Percentiles rank a stretch among this genome's conserved stretches.
phyloP scores from a whole-genome alignment of 2,888 invertebrate species.

The Lasioglossum villosulum region DNA sequence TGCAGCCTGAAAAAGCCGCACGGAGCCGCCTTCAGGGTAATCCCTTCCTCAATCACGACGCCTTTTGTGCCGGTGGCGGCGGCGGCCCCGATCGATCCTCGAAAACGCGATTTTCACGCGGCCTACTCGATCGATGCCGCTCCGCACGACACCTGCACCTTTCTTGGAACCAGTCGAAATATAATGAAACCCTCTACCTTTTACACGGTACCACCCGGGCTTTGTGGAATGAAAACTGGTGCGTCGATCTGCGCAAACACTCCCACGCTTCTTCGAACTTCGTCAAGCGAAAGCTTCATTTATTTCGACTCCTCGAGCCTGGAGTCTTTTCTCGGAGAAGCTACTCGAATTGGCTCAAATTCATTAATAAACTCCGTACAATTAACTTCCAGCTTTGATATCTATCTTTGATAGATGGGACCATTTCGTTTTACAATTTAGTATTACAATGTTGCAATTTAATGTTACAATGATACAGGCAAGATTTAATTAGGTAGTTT shows the following conservation, averaged over 20 bases:
- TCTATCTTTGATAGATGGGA: too few species aligned
- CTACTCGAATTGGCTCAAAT: background rate
- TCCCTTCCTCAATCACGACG: conserved; percentile 62
- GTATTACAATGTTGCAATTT: too few species aligned
- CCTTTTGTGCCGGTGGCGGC: conserved; percentile 30
- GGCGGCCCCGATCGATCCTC: conserved; percentile 42
- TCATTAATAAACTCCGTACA: too few species aligned
- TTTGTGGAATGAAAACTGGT: background rate
- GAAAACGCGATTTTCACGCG: conserved; percentile 21
- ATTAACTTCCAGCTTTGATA: too few species aligned
- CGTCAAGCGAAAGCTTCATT: background rate
- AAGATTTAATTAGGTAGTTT: too few species aligned
- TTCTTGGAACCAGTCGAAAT: background rate
- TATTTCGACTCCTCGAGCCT: background rate
- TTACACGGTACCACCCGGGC: background rate
- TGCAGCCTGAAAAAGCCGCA: conserved; percentile 60
- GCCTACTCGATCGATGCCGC: conserved; percentile 1
- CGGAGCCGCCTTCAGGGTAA: conserved; percentile 55
- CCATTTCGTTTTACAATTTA: too few species aligned
- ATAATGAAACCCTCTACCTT: background rate
- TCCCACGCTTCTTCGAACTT: background rate
- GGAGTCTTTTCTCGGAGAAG: background rate
- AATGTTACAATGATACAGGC: too few species aligned
- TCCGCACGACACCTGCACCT: background rate
- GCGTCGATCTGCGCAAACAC: background rate